Evolutionary conservation across 1,140 invertebrate species (phyloP), one percentile per base, ranked within the genome.

Genomic region (Calephelis nemesis): DNA sequence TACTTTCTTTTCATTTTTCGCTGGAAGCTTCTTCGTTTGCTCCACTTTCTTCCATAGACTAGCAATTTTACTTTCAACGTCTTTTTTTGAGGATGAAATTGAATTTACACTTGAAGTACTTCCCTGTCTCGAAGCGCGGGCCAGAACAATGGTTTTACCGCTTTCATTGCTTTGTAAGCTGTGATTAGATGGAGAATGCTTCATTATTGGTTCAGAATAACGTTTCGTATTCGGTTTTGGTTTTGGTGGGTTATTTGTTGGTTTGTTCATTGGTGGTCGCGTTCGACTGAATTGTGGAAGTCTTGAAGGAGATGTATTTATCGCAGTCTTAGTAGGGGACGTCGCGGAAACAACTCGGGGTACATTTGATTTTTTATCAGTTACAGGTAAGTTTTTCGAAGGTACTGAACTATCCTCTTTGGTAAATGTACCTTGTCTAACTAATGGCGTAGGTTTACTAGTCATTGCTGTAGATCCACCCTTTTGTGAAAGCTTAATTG

Each of bases 31-130:
- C 58, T 95, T 95, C n/a, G 89, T 94, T 47, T 97, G 95, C 78
- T 97, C 96, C 3, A 96, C 95, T 77, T 94, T 95, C 76, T 97
- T 98, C 97, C 97, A 98, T 11, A 98, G 92, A 79, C 94, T 96
- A 1, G 97, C 96, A 50, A 98, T 97, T 84, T 97, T 97, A 84
- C 97, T 98, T 2, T 96, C 95, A 1, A 96, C 95, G 71, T 96
- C 95, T 78, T 95, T 95, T 5, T 91, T 91, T 47, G 90, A 83
- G 74, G 87, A 93, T 11, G 92, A 82, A 47, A 91, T 92, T 0
- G 94, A 94, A 73, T 94, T 94, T 67, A 96, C 90, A 81, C 94
- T 93, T 40, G 94, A 92, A 78, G 92, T 80, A 83, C 95, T 94
- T 71, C 93, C 92, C 76, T 92, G 81, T 85, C 93, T 80, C 85